Evolutionary conservation across 2,113 vertebrate genomes (phyloP).

Genomic region (Chrysochloris asiatica): DNA sequence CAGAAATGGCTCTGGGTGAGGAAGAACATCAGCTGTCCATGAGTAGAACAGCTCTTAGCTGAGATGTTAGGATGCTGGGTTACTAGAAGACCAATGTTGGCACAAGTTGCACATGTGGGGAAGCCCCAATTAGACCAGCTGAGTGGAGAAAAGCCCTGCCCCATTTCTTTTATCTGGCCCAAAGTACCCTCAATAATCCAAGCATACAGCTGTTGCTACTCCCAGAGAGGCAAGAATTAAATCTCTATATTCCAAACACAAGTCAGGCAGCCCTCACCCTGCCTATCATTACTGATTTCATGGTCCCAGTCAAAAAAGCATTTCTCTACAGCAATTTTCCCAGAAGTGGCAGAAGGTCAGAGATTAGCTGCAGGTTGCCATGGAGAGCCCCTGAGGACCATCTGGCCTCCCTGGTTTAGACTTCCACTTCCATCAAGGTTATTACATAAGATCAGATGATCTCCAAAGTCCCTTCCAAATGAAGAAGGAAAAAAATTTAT

Average conservation of each 20-base stretch:
- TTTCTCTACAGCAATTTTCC: slow-evolving; percentile 49
- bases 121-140: background rate
- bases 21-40: background rate
- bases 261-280: slow-evolving; percentile 15
- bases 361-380: slow-evolving; percentile 41
- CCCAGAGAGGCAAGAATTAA: background rate
- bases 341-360: slow-evolving; percentile 29
- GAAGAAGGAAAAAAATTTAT: background rate
- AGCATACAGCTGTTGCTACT: background rate
- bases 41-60: background rate
- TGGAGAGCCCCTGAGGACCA: slow-evolving; percentile 43
- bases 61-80: background rate
- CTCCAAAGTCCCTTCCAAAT: slow-evolving; percentile 18
- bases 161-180: background rate
- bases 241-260: background rate
- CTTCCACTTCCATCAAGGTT: slow-evolving; percentile 45
- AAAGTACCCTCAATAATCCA: background rate
- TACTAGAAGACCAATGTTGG: background rate
- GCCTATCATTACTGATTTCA: slow-evolving; percentile 51
- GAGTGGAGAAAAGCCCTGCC: background rate
- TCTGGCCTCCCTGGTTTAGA: slow-evolving; percentile 28
- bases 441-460: slow-evolving; percentile 23
- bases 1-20: background rate
- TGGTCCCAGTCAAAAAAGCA: slow-evolving; percentile 42
- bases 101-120: background rate